phyloP scores from a whole-genome alignment of 2,888 invertebrate genomes.

The Vandiemenella viatica region DNA sequence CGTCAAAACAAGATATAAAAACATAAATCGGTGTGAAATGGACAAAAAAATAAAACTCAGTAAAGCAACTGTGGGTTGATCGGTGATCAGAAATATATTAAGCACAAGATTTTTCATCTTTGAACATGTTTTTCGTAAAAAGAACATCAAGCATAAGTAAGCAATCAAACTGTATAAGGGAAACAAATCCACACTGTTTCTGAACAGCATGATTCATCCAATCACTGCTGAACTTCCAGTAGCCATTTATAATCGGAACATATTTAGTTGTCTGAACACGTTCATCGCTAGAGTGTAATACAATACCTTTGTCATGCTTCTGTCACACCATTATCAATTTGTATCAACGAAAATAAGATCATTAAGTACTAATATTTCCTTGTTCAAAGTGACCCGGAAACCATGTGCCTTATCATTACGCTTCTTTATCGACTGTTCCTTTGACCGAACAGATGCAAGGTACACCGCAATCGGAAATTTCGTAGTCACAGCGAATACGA shows the following conservation, averaged over 20 bases:
- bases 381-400: slow-evolving; percentile 13
- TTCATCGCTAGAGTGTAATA: background rate
- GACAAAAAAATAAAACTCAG: no score
- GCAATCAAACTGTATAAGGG: no score
- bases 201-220: slow-evolving; percentile 7
- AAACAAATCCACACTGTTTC: no score
- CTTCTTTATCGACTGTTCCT: slow-evolving; percentile 22
- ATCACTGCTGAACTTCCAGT: background rate
- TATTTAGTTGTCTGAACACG: background rate
- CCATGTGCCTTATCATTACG: slow-evolving; percentile 35
- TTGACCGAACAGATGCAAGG: slow-evolving; percentile 10
- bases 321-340: background rate
- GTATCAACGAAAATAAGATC: background rate
- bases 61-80: no score
- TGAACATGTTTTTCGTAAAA: no score
- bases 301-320: background rate
- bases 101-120: no score
- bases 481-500: background rate
- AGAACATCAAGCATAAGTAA: no score
- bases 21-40: no score
- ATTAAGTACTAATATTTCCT: background rate
- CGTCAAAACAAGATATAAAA: no score
- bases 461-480: slow-evolving; percentile 12
- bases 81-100: no score
- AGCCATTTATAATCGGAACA: background rate